phyloP scores from a whole-genome alignment of 2,888 invertebrate species.

The Coleophora deauratella region DNA sequence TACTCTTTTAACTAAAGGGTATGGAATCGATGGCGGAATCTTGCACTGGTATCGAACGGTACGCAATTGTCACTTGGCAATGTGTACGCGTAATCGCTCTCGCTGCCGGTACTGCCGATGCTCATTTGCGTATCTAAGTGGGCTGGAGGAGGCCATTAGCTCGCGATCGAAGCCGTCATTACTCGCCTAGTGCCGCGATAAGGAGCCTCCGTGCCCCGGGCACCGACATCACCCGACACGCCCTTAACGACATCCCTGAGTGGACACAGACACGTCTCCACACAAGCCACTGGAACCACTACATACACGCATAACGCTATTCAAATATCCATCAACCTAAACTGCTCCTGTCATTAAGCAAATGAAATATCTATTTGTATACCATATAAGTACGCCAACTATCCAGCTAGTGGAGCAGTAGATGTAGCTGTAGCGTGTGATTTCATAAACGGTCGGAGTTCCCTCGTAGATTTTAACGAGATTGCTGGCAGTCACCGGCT shows the following conservation, averaged over 20 bases:
- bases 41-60: slow-evolving; percentile 34
- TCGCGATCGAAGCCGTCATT: slow-evolving; percentile 68
- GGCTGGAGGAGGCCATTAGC: slow-evolving; percentile 68
- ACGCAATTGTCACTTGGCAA: slow-evolving; percentile 33
- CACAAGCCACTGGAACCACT: slow-evolving; percentile 21
- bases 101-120: slow-evolving; percentile 49
- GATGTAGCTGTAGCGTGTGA: slow-evolving; percentile 34
- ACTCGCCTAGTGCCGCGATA: slow-evolving; percentile 65
- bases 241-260: slow-evolving; percentile 56
- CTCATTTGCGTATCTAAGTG: slow-evolving; percentile 74
- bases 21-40: slow-evolving; percentile 12
- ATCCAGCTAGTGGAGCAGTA: slow-evolving; percentile 35
- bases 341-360: slow-evolving; percentile 7
- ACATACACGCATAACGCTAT: neutral
- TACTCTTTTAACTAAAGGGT: too few relatives aligned
- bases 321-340: slow-evolving; percentile 3
- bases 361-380: too few relatives aligned
- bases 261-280: slow-evolving; percentile 50
- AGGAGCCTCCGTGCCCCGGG: slow-evolving; percentile 35
- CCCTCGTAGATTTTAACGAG: slow-evolving; percentile 65
- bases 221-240: slow-evolving; percentile 33
- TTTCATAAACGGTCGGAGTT: slow-evolving; percentile 56
- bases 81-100: slow-evolving; percentile 41
- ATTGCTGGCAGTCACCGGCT: slow-evolving; percentile 54
- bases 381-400: slow-evolving; percentile 2